These are phyloP conservation scores for Hyperoplus immaculatus DNA, from an alignment of 2,797 vertebrate genomes.

Conservation along the genomic window DNA sequence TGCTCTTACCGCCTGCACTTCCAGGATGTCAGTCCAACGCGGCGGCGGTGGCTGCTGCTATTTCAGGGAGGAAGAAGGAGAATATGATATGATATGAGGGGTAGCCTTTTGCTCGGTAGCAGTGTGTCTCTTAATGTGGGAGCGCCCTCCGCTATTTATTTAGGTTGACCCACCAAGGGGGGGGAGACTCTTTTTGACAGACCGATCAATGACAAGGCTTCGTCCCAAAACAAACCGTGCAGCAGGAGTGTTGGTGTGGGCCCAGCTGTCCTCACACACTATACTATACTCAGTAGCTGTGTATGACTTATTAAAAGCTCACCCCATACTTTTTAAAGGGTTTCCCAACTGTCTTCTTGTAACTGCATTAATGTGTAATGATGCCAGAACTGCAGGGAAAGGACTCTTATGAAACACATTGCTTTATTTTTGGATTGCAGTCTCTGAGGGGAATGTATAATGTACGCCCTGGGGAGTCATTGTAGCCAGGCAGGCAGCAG, in stretches of 20 bases:
- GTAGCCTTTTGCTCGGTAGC: not conserved
- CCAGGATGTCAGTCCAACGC: slow-evolving; percentile 49
- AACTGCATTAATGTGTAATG: slow-evolving; percentile 39
- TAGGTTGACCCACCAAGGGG: slow-evolving; percentile 47
- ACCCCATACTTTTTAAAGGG: slow-evolving; percentile 29
- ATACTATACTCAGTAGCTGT: slow-evolving; percentile 5
- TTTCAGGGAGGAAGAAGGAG: slow-evolving; percentile 65
- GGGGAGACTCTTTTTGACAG: slow-evolving; percentile 40
- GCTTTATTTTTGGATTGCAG: slow-evolving; percentile 58
- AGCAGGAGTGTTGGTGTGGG: slow-evolving; percentile 11
- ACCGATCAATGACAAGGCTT: slow-evolving; percentile 57
- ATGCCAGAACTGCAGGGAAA: slow-evolving; percentile 7
- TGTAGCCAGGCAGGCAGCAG: slow-evolving; percentile 42
- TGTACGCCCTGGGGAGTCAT: slow-evolving; percentile 18
- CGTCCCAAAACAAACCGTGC: slow-evolving; percentile 51
- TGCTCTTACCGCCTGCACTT: slow-evolving; percentile 59
- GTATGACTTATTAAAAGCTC: slow-evolving; percentile 19
- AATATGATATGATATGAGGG: slow-evolving; percentile 65
- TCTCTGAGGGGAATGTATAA: slow-evolving; percentile 11
- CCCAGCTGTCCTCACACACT: slow-evolving; percentile 52
- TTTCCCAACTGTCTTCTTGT: not conserved
- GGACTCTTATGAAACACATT: not conserved
- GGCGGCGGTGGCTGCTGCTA: slow-evolving; percentile 42
- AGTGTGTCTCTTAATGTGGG: slow-evolving; percentile 23
- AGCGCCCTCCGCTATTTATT: slow-evolving; percentile 49